These are phyloP conservation scores for Himalopsyche japonica DNA, from an alignment of 2,888 invertebrate species.

Conservation along the genomic window DNA sequence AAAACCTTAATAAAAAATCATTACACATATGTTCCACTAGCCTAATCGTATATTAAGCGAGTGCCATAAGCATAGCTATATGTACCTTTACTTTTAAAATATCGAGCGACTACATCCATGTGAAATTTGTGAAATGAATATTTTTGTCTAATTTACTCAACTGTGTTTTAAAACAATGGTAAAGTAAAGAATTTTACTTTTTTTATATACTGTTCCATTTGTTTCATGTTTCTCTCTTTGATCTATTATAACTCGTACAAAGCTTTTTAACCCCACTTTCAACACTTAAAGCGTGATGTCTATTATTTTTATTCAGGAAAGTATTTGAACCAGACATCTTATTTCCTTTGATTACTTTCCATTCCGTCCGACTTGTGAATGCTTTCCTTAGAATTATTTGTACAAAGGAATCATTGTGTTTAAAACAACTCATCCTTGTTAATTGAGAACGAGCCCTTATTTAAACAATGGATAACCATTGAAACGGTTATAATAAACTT, in stretches of 20 bases:
- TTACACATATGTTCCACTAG: no score
- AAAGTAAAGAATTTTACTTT: no score
- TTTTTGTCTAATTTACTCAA: no score
- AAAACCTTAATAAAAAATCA: no score
- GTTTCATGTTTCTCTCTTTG: no score
- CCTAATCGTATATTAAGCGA: no score
- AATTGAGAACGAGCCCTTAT: not conserved
- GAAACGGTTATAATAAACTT: not conserved
- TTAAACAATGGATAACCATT: not conserved
- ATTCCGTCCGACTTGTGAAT: not conserved
- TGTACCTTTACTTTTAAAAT: no score
- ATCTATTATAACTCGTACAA: not conserved
- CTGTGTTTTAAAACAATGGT: no score
- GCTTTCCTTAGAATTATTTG: not conserved
- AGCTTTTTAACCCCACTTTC: not conserved
- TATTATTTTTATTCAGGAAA: not conserved
- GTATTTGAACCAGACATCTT: not conserved
- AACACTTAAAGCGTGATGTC: not conserved
- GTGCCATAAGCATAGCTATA: no score
- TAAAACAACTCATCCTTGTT: not conserved
- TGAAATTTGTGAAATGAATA: no score
- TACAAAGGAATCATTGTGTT: not conserved
- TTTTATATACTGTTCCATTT: no score
- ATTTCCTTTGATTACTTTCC: not conserved
- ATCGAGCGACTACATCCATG: no score